Percentiles rank a stretch among this genome's conserved stretches.
phyloP scores from a whole-genome alignment of 2,888 invertebrate genomes.

The Pristionchus arcanus region DNA sequence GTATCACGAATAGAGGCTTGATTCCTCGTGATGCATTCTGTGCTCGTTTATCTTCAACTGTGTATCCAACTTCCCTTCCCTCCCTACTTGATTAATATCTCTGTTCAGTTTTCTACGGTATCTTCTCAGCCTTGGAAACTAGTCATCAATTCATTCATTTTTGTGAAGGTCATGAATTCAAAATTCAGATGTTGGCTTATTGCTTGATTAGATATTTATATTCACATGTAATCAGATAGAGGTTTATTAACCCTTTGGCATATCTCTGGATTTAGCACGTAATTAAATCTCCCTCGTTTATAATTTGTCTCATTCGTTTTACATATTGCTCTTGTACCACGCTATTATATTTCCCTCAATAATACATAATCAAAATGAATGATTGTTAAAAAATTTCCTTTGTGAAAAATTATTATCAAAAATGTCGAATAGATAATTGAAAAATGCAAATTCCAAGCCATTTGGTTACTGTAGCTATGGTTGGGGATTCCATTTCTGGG shows the following conservation, averaged over 20 bases:
- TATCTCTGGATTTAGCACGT: background rate
- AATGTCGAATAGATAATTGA: too few species aligned
- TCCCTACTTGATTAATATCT: background rate
- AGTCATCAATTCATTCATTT: background rate
- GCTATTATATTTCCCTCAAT: too few species aligned
- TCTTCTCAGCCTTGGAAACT: conserved; percentile 16
- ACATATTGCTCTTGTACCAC: background rate
- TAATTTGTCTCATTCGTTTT: background rate
- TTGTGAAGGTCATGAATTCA: background rate
- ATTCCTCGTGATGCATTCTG: conserved; percentile 17
- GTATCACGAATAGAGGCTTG: background rate
- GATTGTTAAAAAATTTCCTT: too few species aligned
- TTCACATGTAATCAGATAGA: background rate
- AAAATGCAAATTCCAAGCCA: background rate
- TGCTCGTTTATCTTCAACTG: background rate
- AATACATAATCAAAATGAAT: too few species aligned
- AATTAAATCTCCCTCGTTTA: background rate
- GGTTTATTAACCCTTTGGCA: background rate
- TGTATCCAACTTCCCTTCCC: background rate
- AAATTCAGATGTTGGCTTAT: background rate
- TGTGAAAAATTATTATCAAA: too few species aligned
- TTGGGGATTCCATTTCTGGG: background rate
- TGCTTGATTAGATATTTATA: too few species aligned
- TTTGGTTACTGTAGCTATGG: background rate
- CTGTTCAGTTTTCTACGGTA: background rate